Evolutionary conservation across 2,113 vertebrate species (phyloP), one percentile per base, ranked within the genome.

Genomic region (Platichthys stellatus): DNA sequence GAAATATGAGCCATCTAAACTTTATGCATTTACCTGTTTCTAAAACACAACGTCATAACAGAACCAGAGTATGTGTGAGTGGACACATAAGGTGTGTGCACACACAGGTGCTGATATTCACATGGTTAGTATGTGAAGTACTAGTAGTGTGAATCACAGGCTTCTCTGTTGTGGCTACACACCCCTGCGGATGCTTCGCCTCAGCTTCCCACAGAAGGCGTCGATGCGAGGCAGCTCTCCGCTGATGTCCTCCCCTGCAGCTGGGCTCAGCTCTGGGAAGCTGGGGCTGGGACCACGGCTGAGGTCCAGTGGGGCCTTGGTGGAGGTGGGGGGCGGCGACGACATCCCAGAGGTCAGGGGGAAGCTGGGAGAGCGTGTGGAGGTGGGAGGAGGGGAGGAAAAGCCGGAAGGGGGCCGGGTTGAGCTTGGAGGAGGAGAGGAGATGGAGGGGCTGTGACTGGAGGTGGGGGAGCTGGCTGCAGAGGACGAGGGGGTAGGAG

Each of bases 171-270:
- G 6, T 28, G 26, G 72, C 23, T 51, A 49, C 88, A 0, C 70
- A 97, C 97, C 96, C 92, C 96, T 94, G 81, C 95, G 95, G 89
- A 98, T 95, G 91, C 96, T 98, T 86, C 96, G 93, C 75, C 96
- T 93, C 81, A 97, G 93, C 86, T 96, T 97, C 85, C 96, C 96
- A 82, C 95, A 97, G 82, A 97, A 90, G 63, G 91, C 95, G 67
- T 97, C 96, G 67, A 96, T 56, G 0, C 95, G 95, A 0, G 96
- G 95, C 64, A 96, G 94, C 84, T 96, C 97, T 23, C 94, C 89
- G 74, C 90, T 80, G 71, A 84, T 74, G 49, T 96, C 96, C 70
- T 97, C 96, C 8, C 86, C 66, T 0, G 92, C 86, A 17, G 92
- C 90, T 0, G 95, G 94, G 80, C 94, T 96, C 83, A 94, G 95